Evolutionary conservation across 2,113 vertebrate genomes (phyloP).

Genomic region (Miniopterus natalensis): DNA sequence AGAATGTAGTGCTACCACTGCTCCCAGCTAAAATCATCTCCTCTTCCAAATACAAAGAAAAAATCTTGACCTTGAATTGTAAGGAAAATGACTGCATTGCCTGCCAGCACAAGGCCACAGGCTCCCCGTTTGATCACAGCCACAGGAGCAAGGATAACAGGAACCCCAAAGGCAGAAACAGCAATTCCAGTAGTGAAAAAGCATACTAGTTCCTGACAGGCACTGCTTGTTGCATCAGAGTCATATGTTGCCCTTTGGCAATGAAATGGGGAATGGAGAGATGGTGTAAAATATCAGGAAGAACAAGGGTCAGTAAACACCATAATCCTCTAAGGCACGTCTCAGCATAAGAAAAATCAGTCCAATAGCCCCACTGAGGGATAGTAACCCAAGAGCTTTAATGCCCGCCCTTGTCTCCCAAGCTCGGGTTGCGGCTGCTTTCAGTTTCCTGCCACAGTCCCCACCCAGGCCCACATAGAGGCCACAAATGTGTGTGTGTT

Average conservation of each 20-base stretch:
- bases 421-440: no score
- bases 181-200: constrained; percentile 98
- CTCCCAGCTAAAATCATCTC: constrained; percentile 98
- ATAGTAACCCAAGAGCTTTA: no score
- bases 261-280: constrained; percentile 96
- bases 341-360: no score
- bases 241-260: constrained; percentile 93
- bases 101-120: constrained; percentile 96
- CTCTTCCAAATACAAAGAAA: constrained; percentile 95
- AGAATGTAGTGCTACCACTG: constrained; percentile 92
- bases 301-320: constrained; percentile 97
- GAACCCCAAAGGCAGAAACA: constrained; percentile 95
- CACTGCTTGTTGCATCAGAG: constrained; percentile 93
- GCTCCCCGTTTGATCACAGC: constrained; percentile 95
- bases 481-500: not conserved
- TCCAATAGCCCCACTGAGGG: no score
- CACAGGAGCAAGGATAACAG: constrained; percentile 93
- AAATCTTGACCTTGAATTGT: constrained; percentile 94
- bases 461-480: no score
- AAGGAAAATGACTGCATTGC: constrained; percentile 96
- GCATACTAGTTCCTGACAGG: constrained; percentile 95
- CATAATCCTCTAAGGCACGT: no score
- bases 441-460: no score
- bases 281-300: constrained; percentile 95
- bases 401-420: no score